Base-by-base conservation (phyloP, 2,888 invertebrate genomes). In the Germaria angustata region DNA sequence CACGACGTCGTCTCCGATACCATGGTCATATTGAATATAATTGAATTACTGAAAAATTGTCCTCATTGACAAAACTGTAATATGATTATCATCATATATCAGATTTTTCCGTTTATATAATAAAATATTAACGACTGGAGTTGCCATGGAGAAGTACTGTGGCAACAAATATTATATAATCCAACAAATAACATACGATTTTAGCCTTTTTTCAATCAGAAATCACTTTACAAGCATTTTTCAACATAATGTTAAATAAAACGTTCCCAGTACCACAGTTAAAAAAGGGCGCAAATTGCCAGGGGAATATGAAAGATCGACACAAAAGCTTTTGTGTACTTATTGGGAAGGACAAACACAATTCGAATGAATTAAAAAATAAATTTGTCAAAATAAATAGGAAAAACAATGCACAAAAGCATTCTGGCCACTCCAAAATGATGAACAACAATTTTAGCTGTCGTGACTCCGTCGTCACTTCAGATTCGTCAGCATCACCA, bases 371-470 rank as follows among this genome's bases (percentile, higher is more conserved):
- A 34, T 22, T 73, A 1, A 55, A 53, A 71, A 36, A 36, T 8
- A 34, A 51, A 44, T 68, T 72, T 36, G 17, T 77, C 6, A 72
- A 72, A 72, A 20, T 39, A 22, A 71, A 71, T 17, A 13, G 9
- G 13, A 72, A 66, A 32, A 24, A 36, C 7, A 24, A 36, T 13
- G 28, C 17, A 24, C 34, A 2, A 39, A 59, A 28, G 0, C 63
- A 57, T 22, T 69, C 7, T 32, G 80, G 75, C 0, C 80, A 75
- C 49, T 75, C 75, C 2, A 24, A 59, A 34, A 51, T 66, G 9
- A 24, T 9, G 34, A 34, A 65, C 41, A 72, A 71, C 32, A 59
- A 77, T 36, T 81, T 77, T 44, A 72, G 66, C 44, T 51, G 71
- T 15, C 61, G 57, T n/a, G 66, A 44, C 36, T 66, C 65, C 11